Base-by-base conservation (phyloP, 2,888 invertebrate genomes). In the Melitaea athalia region DNA sequence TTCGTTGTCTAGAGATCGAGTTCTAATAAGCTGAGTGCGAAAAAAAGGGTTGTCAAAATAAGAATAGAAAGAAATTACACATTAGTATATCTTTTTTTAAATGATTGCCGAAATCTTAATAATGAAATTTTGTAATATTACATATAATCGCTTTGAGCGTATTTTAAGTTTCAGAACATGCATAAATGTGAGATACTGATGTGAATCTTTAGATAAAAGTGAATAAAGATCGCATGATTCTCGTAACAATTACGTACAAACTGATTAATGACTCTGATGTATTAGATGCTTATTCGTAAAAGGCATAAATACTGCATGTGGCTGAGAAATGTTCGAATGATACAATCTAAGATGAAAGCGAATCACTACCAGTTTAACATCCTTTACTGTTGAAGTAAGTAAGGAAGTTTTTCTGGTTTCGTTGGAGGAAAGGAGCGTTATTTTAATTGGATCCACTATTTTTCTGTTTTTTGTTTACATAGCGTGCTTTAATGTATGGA, bases 221-320 rank as follows among this genome's bases (percentile, higher is more conserved):
- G 59, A 65, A 59, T 33, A 53, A 57, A 59, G 38, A 53, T 60
- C 65, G 33, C 60, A 52, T 65, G 60, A 65, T 60, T 60, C 60
- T 60, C 65, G 60, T 60, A 60, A 65, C 45, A 33, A 53, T 60
- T 65, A 65, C 65, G 52, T 24, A 33, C 31, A 33, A 42, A 45
- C 31, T 43, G 59, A 59, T 43, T 52, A 53, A 60, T 52, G 42
- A 7, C 33, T 5, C 52, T 65, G 52, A 52, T 65, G 45, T 53
- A 43, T 52, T 24, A 42, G 65, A 65, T 15, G 42, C 45, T 7
- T 8, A 38, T 38, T 45, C 42, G 38, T 59, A 15, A 15, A 38
- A 59, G 42, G 59, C 42, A 11, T 59, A 59, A 15, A 42, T 11
- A 42, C 55, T 15, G 33, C 55, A n/a, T 33, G 24, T 33, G 33